These are phyloP conservation scores for Felis chaus DNA, from an alignment of 2,113 vertebrate species.

Conservation along the genomic window DNA sequence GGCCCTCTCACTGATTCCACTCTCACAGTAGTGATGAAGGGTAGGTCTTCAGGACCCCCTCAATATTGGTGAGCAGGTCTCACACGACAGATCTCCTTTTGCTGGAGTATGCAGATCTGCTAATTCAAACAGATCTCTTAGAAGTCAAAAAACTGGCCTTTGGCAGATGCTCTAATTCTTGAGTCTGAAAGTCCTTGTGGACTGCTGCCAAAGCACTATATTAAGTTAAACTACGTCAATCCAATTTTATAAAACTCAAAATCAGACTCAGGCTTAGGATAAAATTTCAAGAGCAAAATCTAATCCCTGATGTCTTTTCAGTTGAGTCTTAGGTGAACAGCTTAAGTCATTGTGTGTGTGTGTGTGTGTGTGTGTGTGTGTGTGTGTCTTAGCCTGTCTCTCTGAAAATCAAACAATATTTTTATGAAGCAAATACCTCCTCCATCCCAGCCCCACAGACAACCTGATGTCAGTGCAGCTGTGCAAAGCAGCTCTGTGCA, in stretches of 20 bases:
- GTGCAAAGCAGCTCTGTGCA: accelerated
- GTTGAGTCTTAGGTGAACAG: not conserved
- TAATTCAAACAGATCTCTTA: not conserved
- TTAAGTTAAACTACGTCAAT: not conserved
- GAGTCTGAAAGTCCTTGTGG: not conserved
- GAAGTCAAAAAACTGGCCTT: not conserved
- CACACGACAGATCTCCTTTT: not conserved
- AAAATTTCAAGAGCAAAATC: constrained; percentile 49
- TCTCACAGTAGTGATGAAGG: not conserved
- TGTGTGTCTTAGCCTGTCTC: not conserved
- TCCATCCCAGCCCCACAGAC: not conserved
- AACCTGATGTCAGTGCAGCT: not conserved
- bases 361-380: no score
- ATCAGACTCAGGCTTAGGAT: constrained; percentile 13
- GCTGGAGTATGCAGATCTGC: not conserved
- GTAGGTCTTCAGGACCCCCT: not conserved
- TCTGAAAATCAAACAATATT: not conserved
- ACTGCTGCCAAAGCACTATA: not conserved
- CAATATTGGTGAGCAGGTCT: not conserved
- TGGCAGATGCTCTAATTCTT: not conserved
- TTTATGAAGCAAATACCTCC: not conserved
- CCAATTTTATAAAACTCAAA: constrained; percentile 34
- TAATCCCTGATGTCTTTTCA: not conserved
- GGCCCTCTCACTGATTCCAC: not conserved
- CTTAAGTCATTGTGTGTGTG: not conserved